A percentile compares a stretch with the other conserved stretches of the same genome.
Conservation (phyloP, 2,888 invertebrate genomes). For the Rotaria socialis region DNA sequence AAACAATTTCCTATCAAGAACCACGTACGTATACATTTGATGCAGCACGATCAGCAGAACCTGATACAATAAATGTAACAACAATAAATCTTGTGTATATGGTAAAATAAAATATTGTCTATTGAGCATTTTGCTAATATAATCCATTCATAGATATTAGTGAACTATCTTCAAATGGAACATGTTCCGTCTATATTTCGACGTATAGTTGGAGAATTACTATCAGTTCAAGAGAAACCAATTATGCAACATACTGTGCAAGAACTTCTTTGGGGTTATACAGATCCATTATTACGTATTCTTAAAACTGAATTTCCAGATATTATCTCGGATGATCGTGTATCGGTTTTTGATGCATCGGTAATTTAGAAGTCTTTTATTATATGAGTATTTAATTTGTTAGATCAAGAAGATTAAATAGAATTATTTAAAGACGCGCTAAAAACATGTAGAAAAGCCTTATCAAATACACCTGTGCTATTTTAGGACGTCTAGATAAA, state of each 20-base stretch:
- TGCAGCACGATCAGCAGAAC: background rate
- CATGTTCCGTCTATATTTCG: background rate
- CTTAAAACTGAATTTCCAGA: background rate
- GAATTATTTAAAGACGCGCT: too few relatives aligned
- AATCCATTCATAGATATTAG: background rate
- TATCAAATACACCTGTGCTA: too few relatives aligned
- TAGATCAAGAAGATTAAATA: too few relatives aligned
- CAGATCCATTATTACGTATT: background rate
- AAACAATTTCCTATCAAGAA: constrained; percentile 30
- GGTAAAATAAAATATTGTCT: background rate
- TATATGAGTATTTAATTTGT: background rate
- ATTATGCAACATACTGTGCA: background rate
- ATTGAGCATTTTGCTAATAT: background rate
- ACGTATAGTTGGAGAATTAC: background rate
- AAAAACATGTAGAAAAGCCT: too few relatives aligned
- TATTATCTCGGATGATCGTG: background rate
- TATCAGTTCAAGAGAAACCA: background rate
- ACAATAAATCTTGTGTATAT: constrained; percentile 26
- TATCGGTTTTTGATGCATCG: background rate
- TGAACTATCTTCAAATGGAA: background rate
- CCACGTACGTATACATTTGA: background rate
- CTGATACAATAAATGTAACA: background rate
- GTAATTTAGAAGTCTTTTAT: background rate
- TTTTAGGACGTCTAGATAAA: too few relatives aligned
- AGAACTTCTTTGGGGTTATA: background rate